Conservation (phyloP, 2,888 invertebrate species). For the Mesorhabditis spiculigera region DNA sequence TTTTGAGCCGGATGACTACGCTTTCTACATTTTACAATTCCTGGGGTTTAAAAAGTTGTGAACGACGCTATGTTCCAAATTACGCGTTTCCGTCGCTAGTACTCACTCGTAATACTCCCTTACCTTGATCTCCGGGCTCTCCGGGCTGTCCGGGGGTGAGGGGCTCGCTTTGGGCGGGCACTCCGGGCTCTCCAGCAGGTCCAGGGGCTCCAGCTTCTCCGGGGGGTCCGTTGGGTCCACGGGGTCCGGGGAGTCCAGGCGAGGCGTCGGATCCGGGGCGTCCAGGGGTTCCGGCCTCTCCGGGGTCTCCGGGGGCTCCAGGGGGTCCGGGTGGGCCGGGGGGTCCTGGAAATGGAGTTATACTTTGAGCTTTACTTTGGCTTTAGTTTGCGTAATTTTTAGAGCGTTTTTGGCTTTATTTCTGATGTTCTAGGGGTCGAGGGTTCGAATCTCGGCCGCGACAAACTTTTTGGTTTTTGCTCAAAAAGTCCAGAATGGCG, state of each 20-base stretch:
- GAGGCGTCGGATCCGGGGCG: constrained; percentile 40
- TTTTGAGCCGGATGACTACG: too few species aligned
- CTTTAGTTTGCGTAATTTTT: neutral
- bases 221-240: constrained; percentile 40
- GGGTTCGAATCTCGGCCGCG: too few species aligned
- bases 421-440: too few species aligned
- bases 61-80: too few species aligned
- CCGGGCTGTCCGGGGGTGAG: constrained; percentile 48
- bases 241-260: constrained; percentile 39
- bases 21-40: too few species aligned
- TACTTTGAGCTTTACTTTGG: too few species aligned
- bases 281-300: constrained; percentile 47
- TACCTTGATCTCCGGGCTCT: constrained; percentile 39
- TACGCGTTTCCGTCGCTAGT: too few species aligned
- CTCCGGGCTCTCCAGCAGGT: constrained; percentile 22
- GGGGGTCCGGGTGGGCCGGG: constrained; percentile 46
- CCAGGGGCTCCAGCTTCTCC: constrained; percentile 33
- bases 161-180: constrained; percentile 38
- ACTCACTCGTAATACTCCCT: constrained; percentile 7
- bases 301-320: constrained; percentile 52
- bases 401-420: neutral
- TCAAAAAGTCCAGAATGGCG: too few species aligned
- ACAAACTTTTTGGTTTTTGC: too few species aligned
- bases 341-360: constrained; percentile 21
- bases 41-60: too few species aligned